Base-by-base conservation (phyloP, 2,888 invertebrate genomes). In the Podotricha telesiphe region DNA sequence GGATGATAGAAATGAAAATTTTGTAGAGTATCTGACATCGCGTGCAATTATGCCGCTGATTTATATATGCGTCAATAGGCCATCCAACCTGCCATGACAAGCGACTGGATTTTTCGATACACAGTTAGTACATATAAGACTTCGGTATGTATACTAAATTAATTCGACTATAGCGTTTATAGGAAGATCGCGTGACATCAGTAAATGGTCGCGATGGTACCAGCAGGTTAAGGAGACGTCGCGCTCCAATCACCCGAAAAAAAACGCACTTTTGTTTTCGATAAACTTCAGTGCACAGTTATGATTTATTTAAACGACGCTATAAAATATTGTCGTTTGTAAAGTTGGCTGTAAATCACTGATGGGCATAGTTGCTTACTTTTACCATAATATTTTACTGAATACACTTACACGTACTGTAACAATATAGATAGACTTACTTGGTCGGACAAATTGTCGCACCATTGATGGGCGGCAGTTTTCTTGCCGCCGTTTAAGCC, bases 401-500 rank as follows among this genome's bases (percentile, higher is more conserved):
- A 71, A 28, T 28, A 28, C 6, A n/a, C n/a, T n/a, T n/a, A n/a
- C 47, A n/a, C n/a, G 1, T 8, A 61, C 40, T 58, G 22, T 10
- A 63, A 13, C 8, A 59, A 6, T 58, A 15, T 15, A 45, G 11
- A 58, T 20, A 47, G 40, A 69, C 88, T 94, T 92, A 95, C 95
- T 94, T 95, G 94, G 80, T 95, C 94, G 48, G 93, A 93, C 73
- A 95, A 86, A 78, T 94, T 94, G 80, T 94, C 94, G 76, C 94
- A 94, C 94, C 94, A 94, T 77, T 90, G 91, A 80, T 94, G 93
- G 62, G 94, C 94, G 51, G 88, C 85, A 48, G 92, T 93, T 82
- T 94, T 94, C 86, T 94, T 94, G 69, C 93, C 92, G 47, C 94
- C 94, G 74, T 94, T 94, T 63, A 88, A 79, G 40, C 93, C 93